Conservation (phyloP, 2,888 invertebrate genomes). For the Leptinotarsa juncta region DNA sequence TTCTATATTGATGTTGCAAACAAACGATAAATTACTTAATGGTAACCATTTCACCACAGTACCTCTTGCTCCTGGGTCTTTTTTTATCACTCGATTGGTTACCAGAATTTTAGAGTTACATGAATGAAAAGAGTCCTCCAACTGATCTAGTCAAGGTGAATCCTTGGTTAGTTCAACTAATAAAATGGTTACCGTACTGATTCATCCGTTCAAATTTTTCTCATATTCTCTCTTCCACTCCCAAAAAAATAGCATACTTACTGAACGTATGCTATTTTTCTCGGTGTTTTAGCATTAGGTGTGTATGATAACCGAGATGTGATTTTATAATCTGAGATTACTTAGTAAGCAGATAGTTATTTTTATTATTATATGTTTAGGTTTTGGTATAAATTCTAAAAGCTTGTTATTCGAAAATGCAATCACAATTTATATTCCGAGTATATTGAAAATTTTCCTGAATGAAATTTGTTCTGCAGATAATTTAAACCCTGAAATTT, state of each 20-base stretch:
- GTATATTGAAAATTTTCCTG: constrained; percentile 30
- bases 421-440: constrained; percentile 22
- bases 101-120: neutral
- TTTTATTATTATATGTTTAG: constrained; percentile 48
- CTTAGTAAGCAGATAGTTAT: constrained; percentile 54
- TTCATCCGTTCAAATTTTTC: neutral
- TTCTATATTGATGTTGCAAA: neutral
- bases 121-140: neutral
- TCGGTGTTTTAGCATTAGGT: constrained; percentile 40
- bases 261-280: constrained; percentile 38
- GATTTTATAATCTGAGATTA: constrained; percentile 58
- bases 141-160: neutral
- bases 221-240: constrained; percentile 31
- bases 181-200: constrained; percentile 3
- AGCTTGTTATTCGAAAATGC: constrained; percentile 49
- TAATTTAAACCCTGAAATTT: constrained; percentile 37
- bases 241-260: constrained; percentile 34
- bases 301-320: constrained; percentile 51
- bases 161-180: constrained; percentile 13
- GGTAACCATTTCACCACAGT: neutral
- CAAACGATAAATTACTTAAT: neutral
- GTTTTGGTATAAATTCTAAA: constrained; percentile 48
- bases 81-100: neutral
- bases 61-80: neutral
- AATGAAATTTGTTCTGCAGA: constrained; percentile 31